phyloP scores from a whole-genome alignment of 2,888 invertebrate genomes.

The Orthosia gothica region DNA sequence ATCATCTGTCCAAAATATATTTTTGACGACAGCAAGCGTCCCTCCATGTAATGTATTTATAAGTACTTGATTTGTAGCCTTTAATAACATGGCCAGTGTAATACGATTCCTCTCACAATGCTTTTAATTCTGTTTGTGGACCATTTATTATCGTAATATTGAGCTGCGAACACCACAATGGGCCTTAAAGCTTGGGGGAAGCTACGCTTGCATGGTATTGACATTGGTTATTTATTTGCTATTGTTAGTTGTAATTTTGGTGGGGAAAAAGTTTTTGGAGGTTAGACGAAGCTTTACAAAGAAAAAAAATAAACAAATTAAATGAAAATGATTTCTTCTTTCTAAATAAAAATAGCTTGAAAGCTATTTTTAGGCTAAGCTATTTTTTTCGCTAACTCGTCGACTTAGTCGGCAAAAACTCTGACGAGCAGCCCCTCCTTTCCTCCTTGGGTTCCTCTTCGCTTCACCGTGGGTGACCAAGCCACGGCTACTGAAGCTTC shows the following conservation, averaged over 20 bases:
- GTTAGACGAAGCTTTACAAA: neutral
- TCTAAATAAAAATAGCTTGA: too few species aligned
- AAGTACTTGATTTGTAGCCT: slow-evolving; percentile 80
- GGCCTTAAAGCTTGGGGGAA: slow-evolving; percentile 62
- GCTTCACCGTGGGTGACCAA: too few species aligned
- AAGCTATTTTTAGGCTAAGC: too few species aligned
- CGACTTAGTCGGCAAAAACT: too few species aligned
- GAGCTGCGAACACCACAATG: slow-evolving; percentile 70
- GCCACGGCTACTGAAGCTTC: too few species aligned
- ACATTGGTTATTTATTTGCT: slow-evolving; percentile 76
- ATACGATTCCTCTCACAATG: slow-evolving; percentile 71
- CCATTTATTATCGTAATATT: slow-evolving; percentile 79
- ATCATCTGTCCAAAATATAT: slow-evolving; percentile 22
- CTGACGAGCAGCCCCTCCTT: too few species aligned
- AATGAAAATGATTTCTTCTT: too few species aligned
- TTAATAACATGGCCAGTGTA: slow-evolving; percentile 72
- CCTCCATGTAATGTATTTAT: slow-evolving; percentile 65
- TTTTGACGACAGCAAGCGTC: slow-evolving; percentile 47
- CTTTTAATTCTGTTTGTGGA: slow-evolving; percentile 77
- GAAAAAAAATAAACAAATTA: too few species aligned
- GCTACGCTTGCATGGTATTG: slow-evolving; percentile 70
- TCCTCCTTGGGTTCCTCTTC: too few species aligned
- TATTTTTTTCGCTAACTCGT: too few species aligned
- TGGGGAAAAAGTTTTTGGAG: slow-evolving; percentile 9
- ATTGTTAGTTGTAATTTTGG: slow-evolving; percentile 58